Percentiles rank a stretch among this genome's conserved stretches.
phyloP scores from a whole-genome alignment of 2,888 invertebrate genomes.

The Agonopterix arenella region DNA sequence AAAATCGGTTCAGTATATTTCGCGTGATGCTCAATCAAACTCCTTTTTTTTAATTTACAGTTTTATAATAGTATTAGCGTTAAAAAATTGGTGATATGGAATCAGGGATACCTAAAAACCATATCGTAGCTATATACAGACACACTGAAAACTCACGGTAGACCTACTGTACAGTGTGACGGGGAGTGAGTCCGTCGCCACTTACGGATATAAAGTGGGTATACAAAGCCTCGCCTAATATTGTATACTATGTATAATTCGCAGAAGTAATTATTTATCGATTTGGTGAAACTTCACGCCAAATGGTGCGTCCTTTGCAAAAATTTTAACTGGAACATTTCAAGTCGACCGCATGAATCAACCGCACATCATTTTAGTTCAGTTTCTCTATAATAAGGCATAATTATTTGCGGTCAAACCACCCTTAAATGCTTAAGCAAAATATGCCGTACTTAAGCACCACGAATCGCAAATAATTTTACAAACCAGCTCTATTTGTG shows the following conservation, averaged over 20 bases:
- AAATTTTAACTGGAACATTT: conserved; percentile 32
- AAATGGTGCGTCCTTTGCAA: conserved; percentile 22
- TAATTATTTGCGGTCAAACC: conserved; percentile 54
- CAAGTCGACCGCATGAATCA: conserved; percentile 32
- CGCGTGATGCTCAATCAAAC: no score
- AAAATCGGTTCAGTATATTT: no score
- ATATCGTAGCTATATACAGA: no score
- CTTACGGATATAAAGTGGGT: no score
- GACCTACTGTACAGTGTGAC: no score
- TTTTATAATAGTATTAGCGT: no score
- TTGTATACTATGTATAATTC: background rate
- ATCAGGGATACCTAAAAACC: no score
- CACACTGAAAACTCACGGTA: no score
- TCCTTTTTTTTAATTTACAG: no score
- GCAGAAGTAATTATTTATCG: background rate
- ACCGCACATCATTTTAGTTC: conserved; percentile 43
- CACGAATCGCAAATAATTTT: background rate
- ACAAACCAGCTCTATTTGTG: background rate
- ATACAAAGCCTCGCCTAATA: no score
- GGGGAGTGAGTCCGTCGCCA: no score
- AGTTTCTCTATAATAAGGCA: conserved; percentile 35
- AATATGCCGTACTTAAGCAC: conserved; percentile 33
- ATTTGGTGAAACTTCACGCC: conserved; percentile 12
- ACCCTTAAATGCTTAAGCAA: conserved; percentile 48
- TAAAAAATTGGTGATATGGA: no score